Percentiles rank a stretch among this genome's conserved stretches.
These are phyloP conservation scores for Melanotaenia nigrans DNA, from an alignment of 2,797 vertebrate genomes.

Conservation along the genomic window DNA sequence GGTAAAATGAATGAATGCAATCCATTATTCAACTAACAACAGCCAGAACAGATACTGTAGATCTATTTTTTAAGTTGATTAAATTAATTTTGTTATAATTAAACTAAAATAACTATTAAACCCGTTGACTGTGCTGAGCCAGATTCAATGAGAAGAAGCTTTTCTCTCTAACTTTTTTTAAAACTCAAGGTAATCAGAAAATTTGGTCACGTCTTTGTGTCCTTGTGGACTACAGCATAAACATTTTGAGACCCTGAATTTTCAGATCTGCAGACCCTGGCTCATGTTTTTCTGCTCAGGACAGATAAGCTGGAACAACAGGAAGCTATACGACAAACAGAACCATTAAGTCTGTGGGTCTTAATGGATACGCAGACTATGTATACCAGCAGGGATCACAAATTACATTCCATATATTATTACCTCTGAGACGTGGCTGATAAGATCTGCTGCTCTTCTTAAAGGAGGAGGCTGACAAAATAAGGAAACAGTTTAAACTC, in stretches of 20 bases:
- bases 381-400: slow-evolving; percentile 6
- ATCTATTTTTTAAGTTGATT: too few species aligned
- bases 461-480: slow-evolving; percentile 4
- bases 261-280: slow-evolving; percentile 19
- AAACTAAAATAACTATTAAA: too few species aligned
- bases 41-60: too few species aligned
- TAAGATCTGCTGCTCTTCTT: slow-evolving; percentile 26
- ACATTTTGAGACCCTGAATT: slow-evolving; percentile 29
- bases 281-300: slow-evolving; percentile 12
- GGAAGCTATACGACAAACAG: slow-evolving; percentile 49
- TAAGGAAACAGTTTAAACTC: not conserved
- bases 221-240: slow-evolving; percentile 14
- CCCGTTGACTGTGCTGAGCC: not conserved
- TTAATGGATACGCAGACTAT: slow-evolving; percentile 19
- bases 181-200: not conserved
- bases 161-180: too few species aligned
- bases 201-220: not conserved
- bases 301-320: slow-evolving; percentile 48
- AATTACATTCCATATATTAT: slow-evolving; percentile 32
- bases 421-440: slow-evolving; percentile 17
- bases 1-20: too few species aligned
- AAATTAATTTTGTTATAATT: too few species aligned
- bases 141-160: too few species aligned
- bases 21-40: too few species aligned
- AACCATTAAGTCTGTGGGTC: slow-evolving; percentile 28